These are phyloP conservation scores for Phengaris arion DNA, from an alignment of 2,888 invertebrate species.

Conservation along the genomic window DNA sequence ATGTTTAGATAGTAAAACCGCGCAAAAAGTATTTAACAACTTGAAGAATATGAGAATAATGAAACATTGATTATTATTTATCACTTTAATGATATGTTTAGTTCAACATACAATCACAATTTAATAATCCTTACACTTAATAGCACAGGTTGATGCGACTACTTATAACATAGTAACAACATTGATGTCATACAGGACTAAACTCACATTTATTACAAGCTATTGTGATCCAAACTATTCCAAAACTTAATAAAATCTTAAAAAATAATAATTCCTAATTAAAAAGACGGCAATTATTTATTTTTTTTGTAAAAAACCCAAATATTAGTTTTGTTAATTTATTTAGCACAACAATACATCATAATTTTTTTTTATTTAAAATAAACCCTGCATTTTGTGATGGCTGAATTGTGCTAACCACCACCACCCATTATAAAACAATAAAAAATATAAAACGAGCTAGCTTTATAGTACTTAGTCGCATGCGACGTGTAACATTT, in stretches of 20 bases:
- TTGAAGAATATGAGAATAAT: slow-evolving; percentile 30
- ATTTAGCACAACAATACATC: background rate
- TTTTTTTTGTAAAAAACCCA: too few species aligned
- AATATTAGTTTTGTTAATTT: background rate
- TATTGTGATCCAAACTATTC: background rate
- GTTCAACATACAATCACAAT: slow-evolving; percentile 62
- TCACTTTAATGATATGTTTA: slow-evolving; percentile 64
- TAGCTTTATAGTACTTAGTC: too few species aligned
- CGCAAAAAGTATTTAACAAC: too few species aligned
- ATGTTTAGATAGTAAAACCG: too few species aligned
- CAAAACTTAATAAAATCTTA: background rate
- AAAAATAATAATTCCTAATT: background rate
- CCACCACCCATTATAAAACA: background rate
- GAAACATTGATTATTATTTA: slow-evolving; percentile 49
- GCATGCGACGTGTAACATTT: too few species aligned
- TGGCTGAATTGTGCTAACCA: background rate
- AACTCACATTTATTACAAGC: slow-evolving; percentile 5
- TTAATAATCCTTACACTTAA: slow-evolving; percentile 35
- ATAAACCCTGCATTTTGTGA: background rate
- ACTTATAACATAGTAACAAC: slow-evolving; percentile 24
- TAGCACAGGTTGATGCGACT: slow-evolving; percentile 15
- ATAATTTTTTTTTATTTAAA: background rate
- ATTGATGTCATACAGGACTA: slow-evolving; percentile 13
- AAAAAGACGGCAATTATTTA: background rate
- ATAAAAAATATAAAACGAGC: background rate